These are phyloP conservation scores for Porites evermanni DNA, from an alignment of 92 coral and sea anemone species.

Conservation along the genomic window DNA sequence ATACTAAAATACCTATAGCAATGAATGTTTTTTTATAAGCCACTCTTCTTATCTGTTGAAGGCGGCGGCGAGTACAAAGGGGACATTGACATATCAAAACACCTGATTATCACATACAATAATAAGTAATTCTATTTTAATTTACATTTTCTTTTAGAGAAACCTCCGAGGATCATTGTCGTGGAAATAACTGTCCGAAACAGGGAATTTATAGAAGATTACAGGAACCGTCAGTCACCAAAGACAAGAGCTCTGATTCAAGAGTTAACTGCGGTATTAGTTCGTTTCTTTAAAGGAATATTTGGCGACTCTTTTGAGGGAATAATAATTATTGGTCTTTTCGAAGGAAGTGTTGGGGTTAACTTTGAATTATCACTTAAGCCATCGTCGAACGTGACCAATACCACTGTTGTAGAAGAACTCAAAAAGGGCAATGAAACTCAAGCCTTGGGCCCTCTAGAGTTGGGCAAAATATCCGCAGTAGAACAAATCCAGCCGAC, in stretches of 20 bases:
- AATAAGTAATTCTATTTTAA: background rate
- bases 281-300: background rate
- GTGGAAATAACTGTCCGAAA: background rate
- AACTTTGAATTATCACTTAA: background rate
- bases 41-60: too few relatives aligned
- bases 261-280: background rate
- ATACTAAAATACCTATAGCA: too few relatives aligned
- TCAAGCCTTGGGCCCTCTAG: background rate
- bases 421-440: background rate
- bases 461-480: background rate
- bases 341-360: conserved; percentile 7
- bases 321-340: background rate
- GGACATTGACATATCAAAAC: background rate
- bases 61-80: too few relatives aligned
- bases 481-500: background rate
- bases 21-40: too few relatives aligned
- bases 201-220: background rate
- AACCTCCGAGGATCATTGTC: background rate
- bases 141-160: background rate
- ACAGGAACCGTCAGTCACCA: background rate
- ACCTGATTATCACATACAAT: background rate
- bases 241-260: background rate
- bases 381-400: conserved; percentile 1
- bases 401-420: background rate
- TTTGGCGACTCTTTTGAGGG: too few relatives aligned